Percentiles rank a stretch among this genome's conserved stretches.
Evolutionary conservation across 2,888 invertebrate species (phyloP).

Genomic region (Lydus trimaculatus): DNA sequence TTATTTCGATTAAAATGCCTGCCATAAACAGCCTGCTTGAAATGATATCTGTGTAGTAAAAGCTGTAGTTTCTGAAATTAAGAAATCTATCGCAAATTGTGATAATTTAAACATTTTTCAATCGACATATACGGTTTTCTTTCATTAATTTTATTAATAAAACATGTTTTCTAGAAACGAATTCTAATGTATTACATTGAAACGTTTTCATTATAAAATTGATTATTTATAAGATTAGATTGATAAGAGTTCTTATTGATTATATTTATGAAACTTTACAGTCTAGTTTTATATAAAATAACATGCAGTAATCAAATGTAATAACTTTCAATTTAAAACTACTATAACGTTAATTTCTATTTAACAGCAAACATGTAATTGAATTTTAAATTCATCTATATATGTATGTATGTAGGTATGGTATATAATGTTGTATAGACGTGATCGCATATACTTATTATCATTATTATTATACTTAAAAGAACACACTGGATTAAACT

Average conservation of each 20-base stretch:
- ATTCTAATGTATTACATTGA: not conserved
- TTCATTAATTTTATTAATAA: not conserved
- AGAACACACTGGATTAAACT: constrained; percentile 19
- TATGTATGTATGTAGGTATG: constrained; percentile 48
- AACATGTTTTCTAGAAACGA: not conserved
- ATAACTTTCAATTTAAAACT: constrained; percentile 50
- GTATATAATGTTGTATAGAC: constrained; percentile 22
- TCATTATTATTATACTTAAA: not conserved
- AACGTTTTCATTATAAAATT: constrained; percentile 6
- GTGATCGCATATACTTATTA: constrained; percentile 1
- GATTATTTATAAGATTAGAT: constrained; percentile 5
- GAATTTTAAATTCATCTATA: constrained; percentile 53
- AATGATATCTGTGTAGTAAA: too few species aligned
- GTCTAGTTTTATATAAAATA: constrained; percentile 5
- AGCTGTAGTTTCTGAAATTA: too few species aligned
- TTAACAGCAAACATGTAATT: constrained; percentile 48
- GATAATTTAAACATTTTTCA: too few species aligned
- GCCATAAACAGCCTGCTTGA: too few species aligned
- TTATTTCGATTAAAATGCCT: too few species aligned
- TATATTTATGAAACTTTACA: not conserved
- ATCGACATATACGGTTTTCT: not conserved
- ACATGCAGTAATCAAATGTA: constrained; percentile 43
- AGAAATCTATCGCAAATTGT: too few species aligned
- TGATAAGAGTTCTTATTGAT: not conserved
- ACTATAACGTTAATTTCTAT: constrained; percentile 52